phyloP scores from a whole-genome alignment of 2,113 vertebrate species.

The Solea solea region DNA sequence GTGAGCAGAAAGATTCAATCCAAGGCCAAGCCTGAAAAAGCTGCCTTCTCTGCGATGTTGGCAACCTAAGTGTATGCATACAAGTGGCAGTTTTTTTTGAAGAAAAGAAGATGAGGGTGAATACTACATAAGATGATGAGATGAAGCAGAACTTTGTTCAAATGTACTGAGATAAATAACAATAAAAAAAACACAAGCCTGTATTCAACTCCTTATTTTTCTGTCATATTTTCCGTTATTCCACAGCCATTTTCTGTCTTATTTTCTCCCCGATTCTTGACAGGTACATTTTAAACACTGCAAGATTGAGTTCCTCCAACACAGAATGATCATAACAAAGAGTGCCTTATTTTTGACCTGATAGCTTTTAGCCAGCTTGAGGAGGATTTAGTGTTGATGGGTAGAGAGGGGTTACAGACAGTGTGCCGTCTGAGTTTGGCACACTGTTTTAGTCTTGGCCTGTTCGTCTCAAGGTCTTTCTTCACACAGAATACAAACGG shows the following conservation, averaged over 20 bases:
- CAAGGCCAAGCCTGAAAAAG: not conserved
- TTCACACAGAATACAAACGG: no score
- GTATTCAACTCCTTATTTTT: constrained; percentile 36
- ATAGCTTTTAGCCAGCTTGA: constrained; percentile 26
- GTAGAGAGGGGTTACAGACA: constrained; percentile 2
- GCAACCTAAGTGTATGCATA: constrained; percentile 18
- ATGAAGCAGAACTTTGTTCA: constrained; percentile 34
- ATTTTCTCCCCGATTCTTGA: constrained; percentile 33
- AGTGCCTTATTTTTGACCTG: constrained; percentile 43
- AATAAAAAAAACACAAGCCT: constrained; percentile 18
- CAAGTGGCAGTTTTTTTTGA: constrained; percentile 30
- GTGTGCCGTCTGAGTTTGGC: not conserved
- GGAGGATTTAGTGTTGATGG: constrained; percentile 18
- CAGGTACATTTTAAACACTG: constrained; percentile 34
- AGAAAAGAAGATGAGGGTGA: constrained; percentile 15
- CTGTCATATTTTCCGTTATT: constrained; percentile 33
- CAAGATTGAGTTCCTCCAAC: constrained; percentile 46
- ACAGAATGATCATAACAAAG: constrained; percentile 32
- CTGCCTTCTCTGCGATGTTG: not conserved
- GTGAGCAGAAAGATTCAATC: constrained; percentile 1
- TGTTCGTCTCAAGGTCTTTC: not conserved
- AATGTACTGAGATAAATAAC: constrained; percentile 38
- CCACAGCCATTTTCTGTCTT: constrained; percentile 29
- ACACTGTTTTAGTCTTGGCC: not conserved
- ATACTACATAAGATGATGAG: constrained; percentile 45